A percentile compares a stretch with the other conserved stretches of the same genome.
Evolutionary conservation across 2,113 vertebrate genomes (phyloP).

Genomic region (Prolemur simus): DNA sequence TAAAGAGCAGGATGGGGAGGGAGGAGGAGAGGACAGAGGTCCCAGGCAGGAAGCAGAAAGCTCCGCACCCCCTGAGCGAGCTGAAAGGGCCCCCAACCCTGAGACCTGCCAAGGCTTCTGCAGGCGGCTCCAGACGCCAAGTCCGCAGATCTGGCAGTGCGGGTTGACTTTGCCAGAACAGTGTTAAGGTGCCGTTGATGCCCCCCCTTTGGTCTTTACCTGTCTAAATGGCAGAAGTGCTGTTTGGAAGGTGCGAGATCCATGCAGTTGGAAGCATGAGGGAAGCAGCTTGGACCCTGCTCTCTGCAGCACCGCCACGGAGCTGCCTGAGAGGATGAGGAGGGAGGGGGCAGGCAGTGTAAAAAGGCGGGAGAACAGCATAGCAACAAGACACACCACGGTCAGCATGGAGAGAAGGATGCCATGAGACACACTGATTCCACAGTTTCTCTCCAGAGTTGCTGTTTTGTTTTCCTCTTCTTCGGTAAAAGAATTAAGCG

Average conservation of each 20-base stretch:
- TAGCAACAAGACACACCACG: background rate
- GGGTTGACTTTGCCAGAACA: background rate
- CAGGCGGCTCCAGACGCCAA: background rate
- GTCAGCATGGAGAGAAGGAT: background rate
- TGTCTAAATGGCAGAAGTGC: background rate
- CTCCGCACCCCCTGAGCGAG: rapidly evolving
- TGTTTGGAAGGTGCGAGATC: background rate
- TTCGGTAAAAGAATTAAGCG: background rate
- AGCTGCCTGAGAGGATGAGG: background rate
- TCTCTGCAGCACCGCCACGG: background rate
- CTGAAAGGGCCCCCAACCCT: background rate
- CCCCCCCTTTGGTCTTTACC: rapidly evolving
- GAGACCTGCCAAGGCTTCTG: rapidly evolving
- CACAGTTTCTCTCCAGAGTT: background rate
- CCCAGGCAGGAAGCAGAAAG: background rate
- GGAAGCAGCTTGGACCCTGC: background rate
- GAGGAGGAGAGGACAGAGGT: rapidly evolving
- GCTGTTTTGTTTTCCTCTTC: rapidly evolving
- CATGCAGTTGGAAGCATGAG: background rate
- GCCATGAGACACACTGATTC: background rate
- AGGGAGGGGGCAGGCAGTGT: rapidly evolving
- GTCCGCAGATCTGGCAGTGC: rapidly evolving
- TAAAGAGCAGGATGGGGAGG: no score
- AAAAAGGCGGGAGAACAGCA: rapidly evolving
- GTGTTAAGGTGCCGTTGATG: rapidly evolving